Evolutionary conservation across 2,888 invertebrate genomes (phyloP).

Genomic region (Andrena haemorrhoa): DNA sequence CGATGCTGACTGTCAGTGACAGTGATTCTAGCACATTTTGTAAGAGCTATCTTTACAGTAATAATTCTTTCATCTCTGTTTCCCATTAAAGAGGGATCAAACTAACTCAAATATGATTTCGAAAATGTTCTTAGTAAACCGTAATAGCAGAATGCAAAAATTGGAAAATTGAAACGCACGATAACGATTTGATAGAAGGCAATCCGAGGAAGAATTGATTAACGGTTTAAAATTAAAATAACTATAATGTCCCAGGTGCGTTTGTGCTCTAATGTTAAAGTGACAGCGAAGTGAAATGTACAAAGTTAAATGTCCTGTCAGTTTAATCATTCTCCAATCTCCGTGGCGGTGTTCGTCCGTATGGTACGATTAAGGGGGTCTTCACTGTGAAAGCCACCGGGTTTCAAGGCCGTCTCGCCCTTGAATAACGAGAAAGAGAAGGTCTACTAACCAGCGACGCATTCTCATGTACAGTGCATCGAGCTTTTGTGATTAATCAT

Average conservation of each 20-base stretch:
- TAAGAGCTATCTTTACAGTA: neutral
- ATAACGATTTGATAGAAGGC: neutral
- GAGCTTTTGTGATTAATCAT: slow-evolving; percentile 70
- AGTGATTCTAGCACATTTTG: too few relatives aligned
- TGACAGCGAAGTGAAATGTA: neutral
- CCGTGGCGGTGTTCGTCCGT: slow-evolving; percentile 42
- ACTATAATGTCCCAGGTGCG: neutral
- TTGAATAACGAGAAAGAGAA: slow-evolving; percentile 45
- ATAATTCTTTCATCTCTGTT: neutral
- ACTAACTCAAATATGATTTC: neutral
- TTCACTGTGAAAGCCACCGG: slow-evolving; percentile 42
- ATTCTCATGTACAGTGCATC: slow-evolving; percentile 65
- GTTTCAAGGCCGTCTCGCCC: slow-evolving; percentile 49
- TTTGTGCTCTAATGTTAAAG: neutral
- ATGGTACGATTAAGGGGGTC: slow-evolving; percentile 49
- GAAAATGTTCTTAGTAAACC: neutral
- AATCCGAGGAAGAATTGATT: neutral
- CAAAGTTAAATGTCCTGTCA: slow-evolving; percentile 1
- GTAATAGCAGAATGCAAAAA: neutral
- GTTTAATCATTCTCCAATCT: slow-evolving; percentile 59
- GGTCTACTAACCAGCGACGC: slow-evolving; percentile 65
- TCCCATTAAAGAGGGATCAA: neutral
- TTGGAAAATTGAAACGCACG: neutral
- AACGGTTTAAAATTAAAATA: slow-evolving; percentile 9
- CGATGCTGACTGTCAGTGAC: too few relatives aligned